Evolutionary conservation across 2,888 invertebrate species (phyloP), one percentile per base, ranked within the genome.

Genomic region (Sialis fuliginosa): DNA sequence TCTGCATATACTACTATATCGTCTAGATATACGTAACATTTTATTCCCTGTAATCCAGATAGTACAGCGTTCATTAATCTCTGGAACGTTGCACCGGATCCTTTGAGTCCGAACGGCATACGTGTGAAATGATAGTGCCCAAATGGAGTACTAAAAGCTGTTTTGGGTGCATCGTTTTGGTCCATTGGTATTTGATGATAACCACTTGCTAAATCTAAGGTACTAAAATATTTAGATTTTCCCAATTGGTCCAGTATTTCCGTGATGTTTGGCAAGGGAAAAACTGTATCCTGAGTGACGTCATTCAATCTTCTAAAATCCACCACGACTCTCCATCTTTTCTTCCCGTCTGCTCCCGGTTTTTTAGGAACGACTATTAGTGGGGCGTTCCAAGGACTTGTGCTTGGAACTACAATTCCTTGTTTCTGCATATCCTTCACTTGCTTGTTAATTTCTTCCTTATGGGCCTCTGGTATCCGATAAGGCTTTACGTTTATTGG

Each of bases 71-170:
- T 57, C 57, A 60, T 60, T 5, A 57, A 40, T 5, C 55, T 42
- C 41, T 56, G 56, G 47, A 60, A 60, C 1, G 56, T 57, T 1
- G 56, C 52, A 1, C 58, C 58, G 1, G 56, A 55, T 54, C 45
- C 52, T 53, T 6, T 33, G 13, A 58, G 46, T 1, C 58, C 57
- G 52, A 59, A 58, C 1, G 54, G 52, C 54, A 55, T 52, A 4
- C 50, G 6, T 6, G 13, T 45, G 12, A 42, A 56, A 37, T 54
- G 47, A 22, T 47, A 55, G 42, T 54, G 53, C 4, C 51, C 51
- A 6, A 37, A 12, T 7, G 43, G 40, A 1, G 48, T 48, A 2
- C 47, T 42, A 30, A 53, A 54, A 13, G 49, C 52, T 3, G 53
- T 54, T 43, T 53, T 51, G 5, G 12, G 8, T 5, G 10, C 39